Percentiles rank a stretch among this genome's conserved stretches.
These are phyloP conservation scores for Eulithis prunata DNA, from an alignment of 2,888 invertebrate species.

Conservation along the genomic window DNA sequence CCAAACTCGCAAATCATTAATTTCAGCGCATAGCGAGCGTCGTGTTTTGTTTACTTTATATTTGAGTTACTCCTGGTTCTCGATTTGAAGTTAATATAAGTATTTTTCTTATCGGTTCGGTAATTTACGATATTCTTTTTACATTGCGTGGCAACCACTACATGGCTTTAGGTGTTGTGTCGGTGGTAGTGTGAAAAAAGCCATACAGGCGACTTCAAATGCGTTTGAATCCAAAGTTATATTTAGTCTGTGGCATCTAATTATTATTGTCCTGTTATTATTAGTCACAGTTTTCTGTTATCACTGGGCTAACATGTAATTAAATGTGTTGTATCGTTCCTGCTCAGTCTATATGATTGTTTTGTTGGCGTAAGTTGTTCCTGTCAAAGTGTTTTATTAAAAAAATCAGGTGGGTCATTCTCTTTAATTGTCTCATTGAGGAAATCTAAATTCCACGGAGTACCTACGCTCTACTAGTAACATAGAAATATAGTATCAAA, in stretches of 20 bases:
- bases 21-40: conserved; percentile 36
- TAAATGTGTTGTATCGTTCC: background rate
- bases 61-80: conserved; percentile 36
- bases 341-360: conserved; percentile 11
- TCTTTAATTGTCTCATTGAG: too few species aligned
- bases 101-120: too few species aligned
- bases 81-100: conserved; percentile 35
- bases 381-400: background rate
- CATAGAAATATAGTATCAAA: too few species aligned
- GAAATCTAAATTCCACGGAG: too few species aligned
- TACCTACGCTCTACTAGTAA: too few species aligned
- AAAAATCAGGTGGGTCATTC: too few species aligned
- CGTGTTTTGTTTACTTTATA: conserved; percentile 24
- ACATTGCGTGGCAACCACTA: too few species aligned
- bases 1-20: conserved; percentile 45
- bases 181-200: background rate
- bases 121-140: too few species aligned
- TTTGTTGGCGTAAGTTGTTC: conserved; percentile 17
- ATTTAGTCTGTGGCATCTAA: conserved; percentile 2
- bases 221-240: background rate
- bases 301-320: background rate
- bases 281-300: conserved; percentile 19
- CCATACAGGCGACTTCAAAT: background rate
- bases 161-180: too few species aligned
- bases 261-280: conserved; percentile 18